These are phyloP conservation scores for Metopolophium dirhodum DNA, from an alignment of 1,140 invertebrate genomes.

Conservation along the genomic window DNA sequence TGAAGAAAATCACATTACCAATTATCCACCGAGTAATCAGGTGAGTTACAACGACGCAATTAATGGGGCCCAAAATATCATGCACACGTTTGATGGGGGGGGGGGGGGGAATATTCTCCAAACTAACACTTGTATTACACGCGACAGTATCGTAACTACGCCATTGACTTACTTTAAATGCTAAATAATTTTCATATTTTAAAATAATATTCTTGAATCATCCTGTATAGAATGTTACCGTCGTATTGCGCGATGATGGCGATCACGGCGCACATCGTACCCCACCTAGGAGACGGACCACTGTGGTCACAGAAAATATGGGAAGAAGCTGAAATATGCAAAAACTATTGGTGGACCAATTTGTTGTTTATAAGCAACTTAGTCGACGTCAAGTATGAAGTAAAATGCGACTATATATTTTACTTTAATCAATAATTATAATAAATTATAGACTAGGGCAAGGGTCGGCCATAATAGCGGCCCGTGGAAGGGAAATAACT, in stretches of 20 bases:
- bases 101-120: too few species aligned
- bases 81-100: too few species aligned
- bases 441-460: neutral
- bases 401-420: neutral
- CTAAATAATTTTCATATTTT: neutral
- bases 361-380: conserved; percentile 16
- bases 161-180: neutral
- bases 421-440: neutral
- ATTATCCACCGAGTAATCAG: neutral
- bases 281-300: neutral
- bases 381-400: neutral
- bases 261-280: neutral
- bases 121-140: too few species aligned
- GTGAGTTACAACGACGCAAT: neutral
- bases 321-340: conserved; percentile 14
- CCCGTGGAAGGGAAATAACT: too few species aligned
- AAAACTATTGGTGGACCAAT: neutral
- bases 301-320: neutral
- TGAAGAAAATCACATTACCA: neutral
- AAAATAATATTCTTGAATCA: neutral
- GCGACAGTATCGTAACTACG: too few species aligned
- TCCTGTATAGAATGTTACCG: neutral
- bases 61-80: neutral
- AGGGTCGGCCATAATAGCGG: too few species aligned
- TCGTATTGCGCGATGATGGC: conserved; percentile 2